Base-by-base conservation (phyloP, 2,888 invertebrate genomes). In the Craniophora ligustri region DNA sequence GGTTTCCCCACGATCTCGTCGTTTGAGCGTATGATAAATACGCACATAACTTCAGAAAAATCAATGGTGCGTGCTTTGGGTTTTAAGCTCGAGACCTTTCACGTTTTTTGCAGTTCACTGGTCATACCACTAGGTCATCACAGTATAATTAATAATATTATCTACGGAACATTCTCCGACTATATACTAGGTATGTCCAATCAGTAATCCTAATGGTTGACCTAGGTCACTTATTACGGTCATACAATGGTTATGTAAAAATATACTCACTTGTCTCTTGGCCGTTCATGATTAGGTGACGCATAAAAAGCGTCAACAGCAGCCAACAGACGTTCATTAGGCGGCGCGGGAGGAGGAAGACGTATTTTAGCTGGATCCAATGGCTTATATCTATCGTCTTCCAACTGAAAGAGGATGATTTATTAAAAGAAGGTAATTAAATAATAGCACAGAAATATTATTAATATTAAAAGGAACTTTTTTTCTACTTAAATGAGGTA, bases 221-320 rank as follows among this genome's bases (percentile, higher is more conserved):
- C n/a, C n/a, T n/a, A n/a, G n/a, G n/a, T n/a, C n/a, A n/a, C n/a
- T 15, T 4, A 7, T 10, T 15, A 32, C 8, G 15, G 4, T 7
- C 4, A 16, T 13, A 5, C 31, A 31, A 2, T 14, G 8, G 4
- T 10, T 15, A 13, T 8, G 3, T 2, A 18, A 28, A 18, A 15
- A 15, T 47, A 2, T 56, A 83, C 86, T 82, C 87, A 97, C 97
- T 97, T 97, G 92, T 99, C 99, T 80, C 99, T 94, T 0, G 99
- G 99, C 56, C 98, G 95, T 82, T 99, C 99, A 82, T 99, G 98
- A 72, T 98, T 97, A 5, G 99, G 98, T 19, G 97, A 96, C 1
- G 97, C 96, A 89, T 99, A 99, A 94, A 99, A 99, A 1, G 98
- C 98, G 79, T 99, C 98, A 0, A 99, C 97, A 6, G 99, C 99